Base-by-base conservation (phyloP, 2,888 invertebrate species). In the Oligia fasciuncula region DNA sequence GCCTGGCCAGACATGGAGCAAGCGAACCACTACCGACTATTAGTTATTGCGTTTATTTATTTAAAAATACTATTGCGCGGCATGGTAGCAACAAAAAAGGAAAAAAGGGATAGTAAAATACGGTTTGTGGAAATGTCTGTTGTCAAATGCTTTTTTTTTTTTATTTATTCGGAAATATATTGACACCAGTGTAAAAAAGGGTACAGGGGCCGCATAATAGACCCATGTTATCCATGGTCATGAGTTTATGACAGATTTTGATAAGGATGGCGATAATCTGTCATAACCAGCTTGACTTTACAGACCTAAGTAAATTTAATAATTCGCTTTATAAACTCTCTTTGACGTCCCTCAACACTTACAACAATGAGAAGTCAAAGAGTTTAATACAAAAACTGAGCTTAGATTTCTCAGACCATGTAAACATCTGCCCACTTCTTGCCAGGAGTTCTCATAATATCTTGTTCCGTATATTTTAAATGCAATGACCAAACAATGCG, bases 1-100 rank as follows among this genome's bases (percentile, higher is more conserved):
- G 86, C 84, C 84, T 74, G 85, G 95, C 95, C 95, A 95, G 92
- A 91, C 91, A 88, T 85, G 90, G 90, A 87, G 82, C 88, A 87
- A 89, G 91, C 90, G 85, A 88, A 90, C 87, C 85, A 80, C 88
- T 89, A 87, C 90, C 89, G 90, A 89, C 91, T 88, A 88, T 90
- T 89, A 89, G 87, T 90, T 89, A 88, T 89, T 85, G 84, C 87
- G 86, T 84, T 82, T 89, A 87, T 85, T 86, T 88, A 87, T 88
- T 83, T 79, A 81, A 85, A 86, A 88, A 85, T 86, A 87, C 86
- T 79, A 86, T 83, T 83, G 87, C 82, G 76, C 80, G 68, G 71
- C 73, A 66, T 72, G 13, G 40, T 63, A 57, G 66, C 60, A 76
- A 77, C 77, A 77, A 80, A 87, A 79, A 63, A 54, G 35, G 14